A percentile compares a stretch with the other conserved stretches of the same genome.
These are phyloP conservation scores for Pseudococcus viburni DNA, from an alignment of 2,888 invertebrate species.

Conservation along the genomic window DNA sequence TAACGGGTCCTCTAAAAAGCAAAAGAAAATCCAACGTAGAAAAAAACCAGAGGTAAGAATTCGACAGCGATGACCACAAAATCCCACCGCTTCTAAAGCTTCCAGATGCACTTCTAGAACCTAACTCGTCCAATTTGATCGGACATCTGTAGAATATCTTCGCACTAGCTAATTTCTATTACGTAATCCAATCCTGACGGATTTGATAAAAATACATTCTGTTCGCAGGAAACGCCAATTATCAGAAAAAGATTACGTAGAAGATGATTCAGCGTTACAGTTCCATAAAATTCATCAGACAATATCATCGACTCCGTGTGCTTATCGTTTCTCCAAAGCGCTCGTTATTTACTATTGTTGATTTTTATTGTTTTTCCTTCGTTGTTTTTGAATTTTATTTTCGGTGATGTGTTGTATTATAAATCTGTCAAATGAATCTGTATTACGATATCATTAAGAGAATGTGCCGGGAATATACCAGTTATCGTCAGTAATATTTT, in stretches of 20 bases:
- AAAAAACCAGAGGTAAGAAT: slow-evolving; percentile 18
- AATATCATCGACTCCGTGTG: background rate
- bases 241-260: background rate
- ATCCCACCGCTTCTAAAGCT: slow-evolving; percentile 19
- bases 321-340: background rate
- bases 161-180: background rate
- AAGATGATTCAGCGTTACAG: background rate
- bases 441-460: slow-evolving; percentile 7
- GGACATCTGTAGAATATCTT: background rate
- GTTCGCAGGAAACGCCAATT: background rate
- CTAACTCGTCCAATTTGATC: background rate
- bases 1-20: slow-evolving; percentile 15
- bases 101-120: background rate
- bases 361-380: background rate
- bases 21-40: slow-evolving; percentile 27
- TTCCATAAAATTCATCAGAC: background rate
- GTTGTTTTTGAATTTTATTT: background rate
- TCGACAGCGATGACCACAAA: background rate
- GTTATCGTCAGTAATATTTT: background rate
- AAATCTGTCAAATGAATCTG: background rate
- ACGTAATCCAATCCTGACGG: background rate
- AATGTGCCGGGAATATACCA: background rate
- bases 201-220: background rate
- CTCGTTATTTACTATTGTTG: background rate
- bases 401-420: background rate